A percentile compares a stretch with the other conserved stretches of the same genome.
phyloP scores from a whole-genome alignment of 2,113 vertebrate species.

The Acrocephalus kingi region DNA sequence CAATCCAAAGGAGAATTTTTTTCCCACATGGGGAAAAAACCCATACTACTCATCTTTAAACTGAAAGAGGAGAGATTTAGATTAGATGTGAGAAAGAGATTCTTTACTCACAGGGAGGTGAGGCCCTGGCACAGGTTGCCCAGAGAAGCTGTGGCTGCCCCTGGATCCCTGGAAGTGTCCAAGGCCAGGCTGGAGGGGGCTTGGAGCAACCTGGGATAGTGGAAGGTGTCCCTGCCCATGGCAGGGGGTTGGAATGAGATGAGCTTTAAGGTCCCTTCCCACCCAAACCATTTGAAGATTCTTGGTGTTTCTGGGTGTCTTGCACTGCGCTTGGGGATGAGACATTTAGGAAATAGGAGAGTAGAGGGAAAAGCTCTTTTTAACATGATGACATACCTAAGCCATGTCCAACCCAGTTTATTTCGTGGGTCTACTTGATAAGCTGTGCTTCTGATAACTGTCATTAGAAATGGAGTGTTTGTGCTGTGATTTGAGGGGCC shows the following conservation, averaged over 20 bases:
- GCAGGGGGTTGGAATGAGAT: not conserved
- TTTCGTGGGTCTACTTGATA: not conserved
- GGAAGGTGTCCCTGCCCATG: not conserved
- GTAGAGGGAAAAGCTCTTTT: not conserved
- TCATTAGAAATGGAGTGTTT: not conserved
- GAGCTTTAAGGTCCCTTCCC: not conserved
- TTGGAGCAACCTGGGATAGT: fast-evolving
- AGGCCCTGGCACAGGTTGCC: not conserved
- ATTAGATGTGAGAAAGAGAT: not conserved
- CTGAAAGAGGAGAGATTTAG: not conserved
- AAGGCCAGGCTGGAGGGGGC: fast-evolving
- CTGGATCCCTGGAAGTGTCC: not conserved
- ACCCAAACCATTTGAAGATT: not conserved
- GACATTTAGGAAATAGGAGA: not conserved
- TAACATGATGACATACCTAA: not conserved
- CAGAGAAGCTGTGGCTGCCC: not conserved
- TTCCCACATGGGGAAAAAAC: not conserved
- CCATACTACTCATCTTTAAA: not conserved
- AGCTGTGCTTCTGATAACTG: not conserved
- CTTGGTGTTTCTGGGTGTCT: not conserved
- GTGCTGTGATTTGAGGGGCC: not conserved
- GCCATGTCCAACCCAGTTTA: not conserved
- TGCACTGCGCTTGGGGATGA: fast-evolving
- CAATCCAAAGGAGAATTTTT: not conserved
- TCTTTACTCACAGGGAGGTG: not conserved